Evolutionary conservation across 2,113 vertebrate genomes (phyloP).

Genomic region (Trichechus manatus): DNA sequence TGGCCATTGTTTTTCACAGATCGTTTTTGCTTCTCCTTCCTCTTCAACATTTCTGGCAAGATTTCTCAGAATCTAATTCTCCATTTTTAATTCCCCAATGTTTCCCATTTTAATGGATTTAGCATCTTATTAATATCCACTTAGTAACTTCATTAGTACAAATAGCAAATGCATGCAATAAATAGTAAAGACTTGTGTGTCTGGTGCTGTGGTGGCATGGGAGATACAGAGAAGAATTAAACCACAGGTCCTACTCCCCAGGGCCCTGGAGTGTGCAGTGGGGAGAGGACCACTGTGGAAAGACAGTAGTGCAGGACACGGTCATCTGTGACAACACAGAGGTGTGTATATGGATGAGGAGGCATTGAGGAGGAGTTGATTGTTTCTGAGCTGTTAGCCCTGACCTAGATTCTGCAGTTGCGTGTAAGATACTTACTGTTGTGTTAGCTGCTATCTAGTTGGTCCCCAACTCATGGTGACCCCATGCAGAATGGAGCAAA

Average conservation of each 20-base stretch:
- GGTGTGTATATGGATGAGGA: background rate
- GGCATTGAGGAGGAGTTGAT: background rate
- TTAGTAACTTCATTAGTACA: background rate
- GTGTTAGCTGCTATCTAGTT: background rate
- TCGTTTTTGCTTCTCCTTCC: background rate
- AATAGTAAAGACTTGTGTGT: background rate
- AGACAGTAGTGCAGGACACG: fast-evolving
- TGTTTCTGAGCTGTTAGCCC: background rate
- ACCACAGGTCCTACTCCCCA: background rate
- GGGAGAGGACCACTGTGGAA: background rate
- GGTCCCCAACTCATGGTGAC: background rate
- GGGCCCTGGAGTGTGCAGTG: background rate
- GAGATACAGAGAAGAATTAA: background rate
- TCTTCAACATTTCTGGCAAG: background rate
- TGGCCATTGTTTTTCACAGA: background rate
- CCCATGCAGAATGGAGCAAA: background rate
- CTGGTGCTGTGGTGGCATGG: fast-evolving
- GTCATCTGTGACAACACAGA: background rate
- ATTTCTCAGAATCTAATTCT: background rate
- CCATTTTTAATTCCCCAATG: background rate
- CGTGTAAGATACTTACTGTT: background rate
- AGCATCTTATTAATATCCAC: background rate
- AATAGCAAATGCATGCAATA: background rate
- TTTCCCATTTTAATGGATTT: background rate
- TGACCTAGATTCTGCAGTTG: background rate